Evolutionary conservation across 2,888 invertebrate species (phyloP).

Genomic region (Aspidapion aeneum): DNA sequence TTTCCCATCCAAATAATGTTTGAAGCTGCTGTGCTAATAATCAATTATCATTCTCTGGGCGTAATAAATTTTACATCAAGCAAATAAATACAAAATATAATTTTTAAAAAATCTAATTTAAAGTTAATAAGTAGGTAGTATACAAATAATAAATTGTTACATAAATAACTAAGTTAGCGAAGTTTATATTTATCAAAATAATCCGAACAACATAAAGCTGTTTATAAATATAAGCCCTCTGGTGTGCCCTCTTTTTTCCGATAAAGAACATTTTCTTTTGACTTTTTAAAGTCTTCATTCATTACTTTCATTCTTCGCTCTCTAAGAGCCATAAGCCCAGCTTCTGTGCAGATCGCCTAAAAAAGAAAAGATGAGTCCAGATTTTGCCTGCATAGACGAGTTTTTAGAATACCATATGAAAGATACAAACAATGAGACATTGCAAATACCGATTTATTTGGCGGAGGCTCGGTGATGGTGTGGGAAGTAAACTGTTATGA

Average conservation of each 20-base stretch:
- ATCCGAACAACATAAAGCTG: background rate
- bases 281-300: conserved; percentile 99
- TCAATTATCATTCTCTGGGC: no score
- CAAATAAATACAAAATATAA: no score
- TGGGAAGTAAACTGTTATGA: no score
- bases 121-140: background rate
- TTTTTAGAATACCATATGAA: no score
- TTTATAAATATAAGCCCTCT: conserved; percentile 94
- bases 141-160: no score
- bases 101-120: background rate
- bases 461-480: no score
- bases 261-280: conserved; percentile 98
- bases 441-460: no score
- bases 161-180: background rate
- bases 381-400: no score
- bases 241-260: conserved; percentile 99
- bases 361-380: conserved; percentile 3
- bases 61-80: no score
- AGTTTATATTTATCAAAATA: background rate
- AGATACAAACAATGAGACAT: no score
- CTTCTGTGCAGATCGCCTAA: conserved; percentile 98
- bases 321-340: conserved; percentile 94
- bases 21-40: no score
- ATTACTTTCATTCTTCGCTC: conserved; percentile 99
- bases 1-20: no score